Base-by-base conservation (phyloP, 1,140 invertebrate species). In the Venturia canescens region DNA sequence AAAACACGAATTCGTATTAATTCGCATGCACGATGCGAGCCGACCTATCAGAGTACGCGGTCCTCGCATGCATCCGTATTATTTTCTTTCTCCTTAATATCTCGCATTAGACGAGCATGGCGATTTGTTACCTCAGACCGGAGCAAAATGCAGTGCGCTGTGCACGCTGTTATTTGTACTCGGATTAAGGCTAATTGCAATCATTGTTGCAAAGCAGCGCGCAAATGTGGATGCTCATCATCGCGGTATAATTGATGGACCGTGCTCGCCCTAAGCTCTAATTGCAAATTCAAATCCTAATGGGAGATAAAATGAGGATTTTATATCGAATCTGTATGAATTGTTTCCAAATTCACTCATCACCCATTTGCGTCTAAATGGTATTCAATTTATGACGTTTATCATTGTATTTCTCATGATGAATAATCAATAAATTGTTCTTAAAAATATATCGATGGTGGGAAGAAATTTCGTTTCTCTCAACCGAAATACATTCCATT, bases 61-160 rank as follows among this genome's bases (percentile, higher is more conserved):
- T 57, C 53, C 18, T 44, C 38, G n/a, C n/a, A 67, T 29, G 29
- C 1, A 1, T 38, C 27, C 63, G 23, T 67, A 29, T 60, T 29
- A 67, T 67, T 67, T 67, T 29, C 26, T 27, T 27, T 67, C 23
- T 23, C 27, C 29, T 4, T 1, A 57, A 57, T 67, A 67, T n/a
- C 3, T 38, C 67, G 31, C 67, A 16, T 70, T 38, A 70, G 27
- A n/a, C 67, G 67, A 70, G 7, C 11, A 70, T 70, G 67, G 27
- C 67, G 31, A 70, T 70, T 70, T 70, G 67, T 70, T 16, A 70
- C 38, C 38, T 70, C 21, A 70, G 67, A 70, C 67, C 31, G 67
- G 67, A 34, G 27, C 67, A 70, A n/a, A n/a, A 70, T n/a, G 67
- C 6, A 27, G 31, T 31, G 31, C 7, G 27, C 13, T 57, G 21